A percentile compares a stretch with the other conserved stretches of the same genome.
Evolutionary conservation across 2,113 vertebrate genomes (phyloP).

Genomic region (Callorhinus ursinus): DNA sequence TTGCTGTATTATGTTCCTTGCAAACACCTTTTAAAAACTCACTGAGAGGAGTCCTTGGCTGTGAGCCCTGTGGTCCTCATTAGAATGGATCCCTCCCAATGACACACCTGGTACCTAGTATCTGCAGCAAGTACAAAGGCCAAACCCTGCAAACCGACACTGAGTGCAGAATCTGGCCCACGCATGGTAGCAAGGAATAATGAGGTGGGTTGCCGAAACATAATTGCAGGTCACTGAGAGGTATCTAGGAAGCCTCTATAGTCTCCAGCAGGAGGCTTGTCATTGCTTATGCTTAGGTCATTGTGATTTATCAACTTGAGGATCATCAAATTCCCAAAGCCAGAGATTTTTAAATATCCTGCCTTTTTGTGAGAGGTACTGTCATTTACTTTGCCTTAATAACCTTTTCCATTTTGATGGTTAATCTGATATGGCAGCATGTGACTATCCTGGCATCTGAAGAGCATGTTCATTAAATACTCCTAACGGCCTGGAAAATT

Average conservation of each 20-base stretch:
- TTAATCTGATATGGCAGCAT: constrained; percentile 52
- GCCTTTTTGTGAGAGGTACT: constrained; percentile 1
- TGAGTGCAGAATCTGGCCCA: constrained; percentile 5
- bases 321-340: not conserved
- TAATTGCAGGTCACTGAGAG: not conserved
- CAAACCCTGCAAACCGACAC: not conserved
- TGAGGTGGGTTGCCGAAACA: not conserved
- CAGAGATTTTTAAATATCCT: not conserved
- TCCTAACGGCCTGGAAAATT: constrained; percentile 51
- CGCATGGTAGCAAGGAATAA: not conserved
- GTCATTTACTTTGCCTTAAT: constrained; percentile 54
- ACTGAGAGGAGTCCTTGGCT: not conserved
- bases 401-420: constrained; percentile 37
- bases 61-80: constrained; percentile 49
- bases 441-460: constrained; percentile 7
- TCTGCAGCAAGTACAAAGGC: constrained; percentile 1
- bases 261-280: constrained; percentile 23
- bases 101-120: constrained; percentile 27
- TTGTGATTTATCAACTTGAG: constrained; percentile 41
- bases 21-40: constrained; percentile 34
- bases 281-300: constrained; percentile 41
- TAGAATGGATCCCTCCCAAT: constrained; percentile 38
- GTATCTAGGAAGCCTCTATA: not conserved
- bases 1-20: not conserved
- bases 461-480: constrained; percentile 60